Percentiles rank a stretch among this genome's conserved stretches.
phyloP scores from a whole-genome alignment of 2,888 invertebrate genomes.

The Lepidochrysops patricia region DNA sequence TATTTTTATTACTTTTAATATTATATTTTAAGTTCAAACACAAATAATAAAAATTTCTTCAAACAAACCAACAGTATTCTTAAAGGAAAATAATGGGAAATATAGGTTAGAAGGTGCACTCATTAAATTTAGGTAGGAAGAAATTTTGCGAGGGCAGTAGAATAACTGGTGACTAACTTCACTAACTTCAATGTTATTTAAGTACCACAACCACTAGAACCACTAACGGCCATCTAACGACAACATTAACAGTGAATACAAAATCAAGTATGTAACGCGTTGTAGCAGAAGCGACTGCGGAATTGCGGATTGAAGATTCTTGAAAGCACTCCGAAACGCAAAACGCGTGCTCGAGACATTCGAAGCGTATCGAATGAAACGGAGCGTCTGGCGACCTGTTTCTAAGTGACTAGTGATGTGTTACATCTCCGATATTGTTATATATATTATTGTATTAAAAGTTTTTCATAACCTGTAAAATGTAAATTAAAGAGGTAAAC shows the following conservation, averaged over 20 bases:
- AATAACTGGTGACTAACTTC: background rate
- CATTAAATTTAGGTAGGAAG: background rate
- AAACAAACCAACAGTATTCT: no score
- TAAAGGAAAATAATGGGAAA: no score
- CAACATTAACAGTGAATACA: background rate
- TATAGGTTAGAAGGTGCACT: background rate
- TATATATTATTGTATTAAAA: no score
- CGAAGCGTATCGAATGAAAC: background rate
- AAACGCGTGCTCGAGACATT: background rate
- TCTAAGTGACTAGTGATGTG: background rate
- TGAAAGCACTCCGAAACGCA: background rate
- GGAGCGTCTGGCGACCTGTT: background rate
- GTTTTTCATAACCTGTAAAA: background rate
- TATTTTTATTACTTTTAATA: no score
- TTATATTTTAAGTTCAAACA: no score
- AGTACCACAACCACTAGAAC: background rate
- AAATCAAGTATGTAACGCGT: background rate
- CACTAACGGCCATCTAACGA: background rate
- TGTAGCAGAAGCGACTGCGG: background rate
- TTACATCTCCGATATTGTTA: background rate
- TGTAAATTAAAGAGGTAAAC: background rate
- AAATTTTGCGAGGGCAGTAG: background rate
- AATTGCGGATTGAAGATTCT: background rate
- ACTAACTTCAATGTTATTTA: background rate
- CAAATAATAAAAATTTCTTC: no score